Percentiles rank a stretch among this genome's conserved stretches.
Evolutionary conservation across 1,140 invertebrate genomes (phyloP).

Genomic region (Condylostylus longicornis): DNA sequence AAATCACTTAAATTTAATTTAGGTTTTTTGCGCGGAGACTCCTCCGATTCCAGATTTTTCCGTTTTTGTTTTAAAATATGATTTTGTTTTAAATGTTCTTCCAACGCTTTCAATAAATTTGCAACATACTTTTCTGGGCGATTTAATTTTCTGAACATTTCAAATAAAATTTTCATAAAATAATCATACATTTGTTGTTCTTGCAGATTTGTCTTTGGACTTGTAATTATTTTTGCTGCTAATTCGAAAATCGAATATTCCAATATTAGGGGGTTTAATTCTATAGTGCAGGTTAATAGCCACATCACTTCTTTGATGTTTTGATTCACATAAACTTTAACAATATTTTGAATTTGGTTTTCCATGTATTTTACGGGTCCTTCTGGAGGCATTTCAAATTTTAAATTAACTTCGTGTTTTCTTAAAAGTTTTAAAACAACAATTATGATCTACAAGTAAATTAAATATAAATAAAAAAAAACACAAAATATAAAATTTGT

Average conservation of each 20-base stretch:
- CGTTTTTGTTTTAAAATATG: neutral
- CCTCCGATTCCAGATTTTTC: neutral
- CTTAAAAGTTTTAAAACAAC: no score
- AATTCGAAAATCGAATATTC: conserved; percentile 21
- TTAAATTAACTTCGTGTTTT: conserved; percentile 17
- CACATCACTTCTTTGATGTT: conserved; percentile 12
- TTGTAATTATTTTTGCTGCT: conserved; percentile 19
- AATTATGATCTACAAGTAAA: no score
- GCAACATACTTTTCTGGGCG: conserved; percentile 23
- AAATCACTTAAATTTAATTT: conserved; percentile 2
- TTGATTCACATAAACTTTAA: neutral
- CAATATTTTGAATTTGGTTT: conserved; percentile 3
- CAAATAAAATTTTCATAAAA: conserved; percentile 19
- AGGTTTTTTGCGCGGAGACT: conserved; percentile 1
- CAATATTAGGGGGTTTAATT: conserved; percentile 24
- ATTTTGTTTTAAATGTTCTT: conserved; percentile 11
- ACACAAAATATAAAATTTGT: conserved; percentile 15
- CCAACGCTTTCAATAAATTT: conserved; percentile 17
- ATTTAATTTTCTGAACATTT: conserved; percentile 23
- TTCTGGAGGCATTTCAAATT: conserved; percentile 6
- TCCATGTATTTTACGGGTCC: conserved; percentile 6
- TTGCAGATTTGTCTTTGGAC: conserved; percentile 5
- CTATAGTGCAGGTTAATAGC: conserved; percentile 17
- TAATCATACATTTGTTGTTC: conserved; percentile 15
- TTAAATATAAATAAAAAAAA: no score